Evolutionary conservation across 2,797 vertebrate genomes (phyloP).

Genomic region (Enteromius argenteus): DNA sequence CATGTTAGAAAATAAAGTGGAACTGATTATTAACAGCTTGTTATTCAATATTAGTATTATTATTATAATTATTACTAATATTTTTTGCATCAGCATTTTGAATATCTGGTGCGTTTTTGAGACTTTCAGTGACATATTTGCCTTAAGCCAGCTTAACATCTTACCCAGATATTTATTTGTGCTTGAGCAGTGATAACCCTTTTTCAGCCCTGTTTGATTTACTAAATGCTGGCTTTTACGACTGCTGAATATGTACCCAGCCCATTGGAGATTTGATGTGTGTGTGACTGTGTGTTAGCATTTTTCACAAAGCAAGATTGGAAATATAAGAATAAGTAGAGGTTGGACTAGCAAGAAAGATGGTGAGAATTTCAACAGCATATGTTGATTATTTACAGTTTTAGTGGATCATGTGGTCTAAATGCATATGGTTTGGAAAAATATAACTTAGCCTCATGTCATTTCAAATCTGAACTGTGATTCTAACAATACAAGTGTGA

Average conservation of each 20-base stretch:
- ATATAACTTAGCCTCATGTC: neutral
- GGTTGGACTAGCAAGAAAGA: constrained; percentile 7
- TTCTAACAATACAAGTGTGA: neutral
- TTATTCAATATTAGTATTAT: neutral
- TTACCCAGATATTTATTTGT: neutral
- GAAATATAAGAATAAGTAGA: constrained; percentile 41
- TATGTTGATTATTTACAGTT: constrained; percentile 20
- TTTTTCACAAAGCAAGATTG: neutral
- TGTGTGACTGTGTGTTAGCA: neutral
- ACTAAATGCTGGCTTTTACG: constrained; percentile 18
- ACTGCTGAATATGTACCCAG: constrained; percentile 1
- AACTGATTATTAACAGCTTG: neutral
- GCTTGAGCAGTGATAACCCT: neutral
- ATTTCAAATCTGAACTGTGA: neutral
- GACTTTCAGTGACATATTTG: neutral
- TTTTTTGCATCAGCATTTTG: neutral
- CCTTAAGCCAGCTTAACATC: neutral
- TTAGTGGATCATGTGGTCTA: neutral
- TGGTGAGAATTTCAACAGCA: constrained; percentile 40
- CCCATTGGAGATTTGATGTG: neutral
- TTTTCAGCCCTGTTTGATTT: constrained; percentile 24
- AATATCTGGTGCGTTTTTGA: neutral
- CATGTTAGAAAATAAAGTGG: neutral
- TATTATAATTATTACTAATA: neutral
- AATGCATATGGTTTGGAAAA: neutral